A percentile compares a stretch with the other conserved stretches of the same genome.
Evolutionary conservation across 2,888 invertebrate genomes (phyloP).

Genomic region (Rotaria socialis): DNA sequence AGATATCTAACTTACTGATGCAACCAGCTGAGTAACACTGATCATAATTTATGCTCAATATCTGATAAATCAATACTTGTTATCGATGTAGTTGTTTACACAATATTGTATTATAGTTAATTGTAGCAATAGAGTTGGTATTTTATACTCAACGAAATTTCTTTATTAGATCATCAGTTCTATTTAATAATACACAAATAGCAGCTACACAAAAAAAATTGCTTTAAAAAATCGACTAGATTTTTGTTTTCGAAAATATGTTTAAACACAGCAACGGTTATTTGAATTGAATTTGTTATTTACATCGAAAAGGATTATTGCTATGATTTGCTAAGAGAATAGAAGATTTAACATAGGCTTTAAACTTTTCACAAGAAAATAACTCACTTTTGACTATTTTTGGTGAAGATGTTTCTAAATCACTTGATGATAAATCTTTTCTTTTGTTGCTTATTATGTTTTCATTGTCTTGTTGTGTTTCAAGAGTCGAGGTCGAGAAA

Average conservation of each 20-base stretch:
- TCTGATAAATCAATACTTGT: too few species aligned
- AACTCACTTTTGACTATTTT: not conserved
- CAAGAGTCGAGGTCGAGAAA: not conserved
- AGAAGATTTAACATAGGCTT: not conserved
- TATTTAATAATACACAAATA: slow-evolving; percentile 1
- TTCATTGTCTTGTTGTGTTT: not conserved
- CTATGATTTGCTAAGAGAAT: not conserved
- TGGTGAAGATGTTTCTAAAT: not conserved
- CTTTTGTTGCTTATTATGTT: not conserved
- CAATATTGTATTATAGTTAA: too few species aligned
- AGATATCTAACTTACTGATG: too few species aligned
- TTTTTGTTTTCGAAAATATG: not conserved
- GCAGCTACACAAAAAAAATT: not conserved
- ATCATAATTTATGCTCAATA: too few species aligned
- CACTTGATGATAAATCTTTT: not conserved
- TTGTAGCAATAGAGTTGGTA: too few species aligned
- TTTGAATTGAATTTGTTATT: not conserved
- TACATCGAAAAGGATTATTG: slow-evolving; percentile 10
- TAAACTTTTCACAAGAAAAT: not conserved
- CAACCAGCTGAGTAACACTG: too few species aligned
- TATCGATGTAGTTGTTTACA: too few species aligned
- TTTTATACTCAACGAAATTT: too few species aligned
- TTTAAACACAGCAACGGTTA: not conserved
- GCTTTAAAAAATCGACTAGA: not conserved
- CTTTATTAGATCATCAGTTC: not conserved